Evolutionary conservation across 2,888 invertebrate species (phyloP).

Genomic region (Tigriopus californicus): DNA sequence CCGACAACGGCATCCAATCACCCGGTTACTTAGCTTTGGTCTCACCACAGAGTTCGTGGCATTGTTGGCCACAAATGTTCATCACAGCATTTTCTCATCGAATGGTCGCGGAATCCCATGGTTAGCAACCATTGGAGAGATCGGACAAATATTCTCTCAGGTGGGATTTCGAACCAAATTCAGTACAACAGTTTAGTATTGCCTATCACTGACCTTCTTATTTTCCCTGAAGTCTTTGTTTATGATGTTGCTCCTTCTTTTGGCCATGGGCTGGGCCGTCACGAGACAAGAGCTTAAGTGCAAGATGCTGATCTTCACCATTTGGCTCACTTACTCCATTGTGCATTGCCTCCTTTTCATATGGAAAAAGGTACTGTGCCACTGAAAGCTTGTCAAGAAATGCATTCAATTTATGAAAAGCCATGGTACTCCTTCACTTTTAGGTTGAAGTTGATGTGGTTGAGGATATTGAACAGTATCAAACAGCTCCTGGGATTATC

Average conservation of each 20-base stretch:
- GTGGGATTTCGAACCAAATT: constrained; percentile 43
- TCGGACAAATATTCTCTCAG: constrained; percentile 75
- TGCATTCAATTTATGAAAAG: background rate
- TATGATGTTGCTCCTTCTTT: constrained; percentile 69
- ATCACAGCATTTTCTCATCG: constrained; percentile 70
- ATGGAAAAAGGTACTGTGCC: constrained; percentile 71
- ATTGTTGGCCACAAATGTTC: constrained; percentile 63
- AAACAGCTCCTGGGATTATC: constrained; percentile 93
- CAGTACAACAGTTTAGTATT: too few relatives aligned
- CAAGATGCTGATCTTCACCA: constrained; percentile 60
- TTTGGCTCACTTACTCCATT: constrained; percentile 79
- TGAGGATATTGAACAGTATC: constrained; percentile 89
- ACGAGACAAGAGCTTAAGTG: constrained; percentile 71
- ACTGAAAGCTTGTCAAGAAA: background rate
- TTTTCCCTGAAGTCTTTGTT: constrained; percentile 55
- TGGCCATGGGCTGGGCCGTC: constrained; percentile 95
- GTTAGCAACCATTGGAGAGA: constrained; percentile 68
- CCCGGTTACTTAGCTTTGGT: constrained; percentile 70
- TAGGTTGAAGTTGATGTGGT: constrained; percentile 90
- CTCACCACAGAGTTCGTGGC: constrained; percentile 66
- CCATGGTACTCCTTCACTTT: constrained; percentile 21
- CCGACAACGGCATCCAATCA: constrained; percentile 66
- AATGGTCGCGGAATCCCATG: constrained; percentile 72
- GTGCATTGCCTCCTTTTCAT: constrained; percentile 80
- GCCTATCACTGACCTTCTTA: background rate